A percentile compares a stretch with the other conserved stretches of the same genome.
Conservation (phyloP, 2,797 vertebrate genomes). For the Pelodytes ibericus region DNA sequence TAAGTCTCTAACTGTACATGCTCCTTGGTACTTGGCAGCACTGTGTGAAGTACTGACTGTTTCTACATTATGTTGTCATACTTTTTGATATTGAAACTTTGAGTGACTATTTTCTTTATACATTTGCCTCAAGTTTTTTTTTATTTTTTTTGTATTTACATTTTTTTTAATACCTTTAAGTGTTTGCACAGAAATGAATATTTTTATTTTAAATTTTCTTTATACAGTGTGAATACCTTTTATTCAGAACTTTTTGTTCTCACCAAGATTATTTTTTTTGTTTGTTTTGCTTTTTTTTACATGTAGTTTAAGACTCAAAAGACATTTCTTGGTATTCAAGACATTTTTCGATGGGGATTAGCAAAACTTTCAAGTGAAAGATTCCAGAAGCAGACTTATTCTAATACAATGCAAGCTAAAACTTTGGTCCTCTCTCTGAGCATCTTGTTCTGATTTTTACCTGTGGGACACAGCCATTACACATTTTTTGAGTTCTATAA, state of each 20-base stretch:
- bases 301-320: not conserved
- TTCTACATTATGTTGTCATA: not conserved
- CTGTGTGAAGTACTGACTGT: not conserved
- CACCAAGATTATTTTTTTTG: not conserved
- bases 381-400: not conserved
- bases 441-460: conserved; percentile 1
- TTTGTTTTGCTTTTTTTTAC: not conserved
- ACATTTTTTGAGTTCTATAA: conserved; percentile 21
- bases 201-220: conserved; percentile 11
- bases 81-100: too few species aligned
- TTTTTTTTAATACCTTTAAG: not conserved
- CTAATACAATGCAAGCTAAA: not conserved
- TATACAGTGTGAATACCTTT: conserved; percentile 17
- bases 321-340: conserved; percentile 30
- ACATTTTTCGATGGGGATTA: not conserved
- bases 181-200: conserved; percentile 22
- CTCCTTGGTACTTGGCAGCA: not conserved
- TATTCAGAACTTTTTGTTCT: not conserved
- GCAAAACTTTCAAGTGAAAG: not conserved
- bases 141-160: not conserved
- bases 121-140: not conserved
- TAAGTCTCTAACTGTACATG: too few species aligned
- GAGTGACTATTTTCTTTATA: too few species aligned
- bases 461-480: conserved; percentile 12
- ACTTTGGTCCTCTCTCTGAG: conserved; percentile 7